Evolutionary conservation across 2,113 vertebrate genomes (phyloP), one percentile per base, ranked within the genome.

Genomic region (Calidris pygmaea): DNA sequence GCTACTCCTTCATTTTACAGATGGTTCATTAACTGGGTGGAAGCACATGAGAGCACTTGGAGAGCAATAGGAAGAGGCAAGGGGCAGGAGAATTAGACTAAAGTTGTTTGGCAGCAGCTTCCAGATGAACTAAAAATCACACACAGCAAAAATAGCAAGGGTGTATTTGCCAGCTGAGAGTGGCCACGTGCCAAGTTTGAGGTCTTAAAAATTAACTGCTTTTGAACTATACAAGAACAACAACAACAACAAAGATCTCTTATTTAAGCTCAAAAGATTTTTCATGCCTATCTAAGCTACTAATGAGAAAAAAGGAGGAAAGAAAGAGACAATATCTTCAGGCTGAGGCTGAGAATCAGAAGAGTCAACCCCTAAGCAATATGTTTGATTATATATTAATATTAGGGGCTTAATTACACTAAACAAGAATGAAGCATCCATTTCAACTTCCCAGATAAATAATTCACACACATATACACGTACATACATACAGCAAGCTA

Each of bases 201-300:
- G 95, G 94, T 96, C 96, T 97, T 96, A 96, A 97, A 96, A 96
- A 95, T 96, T 96, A 97, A 96, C 96, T 95, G 94, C 95, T 96
- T 97, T 96, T 97, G 96, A 97, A 97, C 95, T 95, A 87, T 66
- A 96, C 87, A 94, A 95, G 88, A 95, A 91, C 90, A 97, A 94
- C 95, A 94, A 94, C 95, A 94, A 83, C 89, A 96, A 96, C 94
- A 96, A 90, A 95, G 92, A 93, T 91, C 86, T 95, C 93, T 93
- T 96, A 92, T 95, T 97, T 92, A 78, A 95, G 70, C 96, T 95
- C 92, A 94, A 96, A 96, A 95, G 92, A 95, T 87, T 96, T 96
- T 95, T 92, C 89, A 85, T 96, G 92, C 80, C 95, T 95, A 93
- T 96, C 96, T 96, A 94, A 96, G 89, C 90, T 96, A 89, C 88